Percentiles rank a stretch among this genome's conserved stretches.
Conservation (phyloP, 2,888 invertebrate species). For the Mythimna impura region DNA sequence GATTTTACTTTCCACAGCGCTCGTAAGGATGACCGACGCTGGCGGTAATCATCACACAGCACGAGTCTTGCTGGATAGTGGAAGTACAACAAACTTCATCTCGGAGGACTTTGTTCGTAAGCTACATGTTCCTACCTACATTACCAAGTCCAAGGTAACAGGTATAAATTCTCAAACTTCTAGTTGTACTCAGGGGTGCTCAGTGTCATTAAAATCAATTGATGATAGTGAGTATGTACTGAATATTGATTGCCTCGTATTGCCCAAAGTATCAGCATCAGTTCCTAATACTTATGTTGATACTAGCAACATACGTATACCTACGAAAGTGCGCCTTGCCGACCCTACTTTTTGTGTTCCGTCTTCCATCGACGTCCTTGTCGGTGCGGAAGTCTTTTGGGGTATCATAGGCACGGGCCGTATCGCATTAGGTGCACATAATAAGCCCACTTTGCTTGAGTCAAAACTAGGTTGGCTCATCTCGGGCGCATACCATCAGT, state of each 20-base stretch:
- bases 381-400: neutral
- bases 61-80: neutral
- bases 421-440: neutral
- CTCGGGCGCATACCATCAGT: no score
- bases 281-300: neutral
- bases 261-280: no score
- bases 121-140: neutral
- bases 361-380: neutral
- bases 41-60: neutral
- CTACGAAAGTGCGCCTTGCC: neutral
- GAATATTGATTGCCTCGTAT: no score
- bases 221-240: no score
- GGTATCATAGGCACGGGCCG: neutral
- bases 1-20: neutral
- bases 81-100: neutral
- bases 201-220: neutral
- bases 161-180: neutral
- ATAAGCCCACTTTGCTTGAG: neutral
- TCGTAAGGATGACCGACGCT: neutral
- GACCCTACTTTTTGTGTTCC: neutral
- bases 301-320: conserved; percentile 2
- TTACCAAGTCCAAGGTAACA: neutral
- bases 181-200: neutral
- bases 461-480: neutral
- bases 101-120: neutral